Evolutionary conservation across 2,113 vertebrate species (phyloP), one percentile per base, ranked within the genome.

Genomic region (Phycodurus eques): DNA sequence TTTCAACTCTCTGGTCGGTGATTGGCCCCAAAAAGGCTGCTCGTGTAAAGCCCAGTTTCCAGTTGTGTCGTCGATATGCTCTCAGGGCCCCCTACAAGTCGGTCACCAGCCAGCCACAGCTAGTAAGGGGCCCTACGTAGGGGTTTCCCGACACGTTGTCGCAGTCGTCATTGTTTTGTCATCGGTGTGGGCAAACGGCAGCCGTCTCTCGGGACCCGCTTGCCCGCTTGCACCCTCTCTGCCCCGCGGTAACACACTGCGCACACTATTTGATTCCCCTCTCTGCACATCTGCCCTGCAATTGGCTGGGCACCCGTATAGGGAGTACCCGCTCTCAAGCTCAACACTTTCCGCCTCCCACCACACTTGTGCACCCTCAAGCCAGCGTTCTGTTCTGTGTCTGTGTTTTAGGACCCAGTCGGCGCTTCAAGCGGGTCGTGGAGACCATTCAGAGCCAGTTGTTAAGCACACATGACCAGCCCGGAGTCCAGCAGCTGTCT

Each of bases 401-500:
- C 5, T 61, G 49, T 74, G 60, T 79, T 61, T 42, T 82, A 99
- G 98, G 97, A 92, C 97, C 96, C 42, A 98, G 97, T 86, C 96
- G 98, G 79, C 96, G 97, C 81, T 99, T 99, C 86, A 99, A 99
- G 93, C 95, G 97, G 86, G 98, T 99, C 83, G 96, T 98, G 87
- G 98, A 99, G 95, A 97, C 96, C 67, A 99, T 99, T 90, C 98
- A 99, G 93, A 94, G 95, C 77, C 98, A 99, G 93, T 94, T 99
- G 92, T 94, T 98, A 93, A 98, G 96, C 93, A 95, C 98, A 90
- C 96, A 99, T 8, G 96, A 98, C 86, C 98, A 98, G 92, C 95
- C 96, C 2, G 94, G 95, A 12, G 95, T 96, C 90, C 97, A 97
- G 90, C 98, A 99, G 90, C 91, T 98, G 90, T 94, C 96, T 93